phyloP scores from a whole-genome alignment of 2,113 vertebrate genomes.

The Passer montanus region DNA sequence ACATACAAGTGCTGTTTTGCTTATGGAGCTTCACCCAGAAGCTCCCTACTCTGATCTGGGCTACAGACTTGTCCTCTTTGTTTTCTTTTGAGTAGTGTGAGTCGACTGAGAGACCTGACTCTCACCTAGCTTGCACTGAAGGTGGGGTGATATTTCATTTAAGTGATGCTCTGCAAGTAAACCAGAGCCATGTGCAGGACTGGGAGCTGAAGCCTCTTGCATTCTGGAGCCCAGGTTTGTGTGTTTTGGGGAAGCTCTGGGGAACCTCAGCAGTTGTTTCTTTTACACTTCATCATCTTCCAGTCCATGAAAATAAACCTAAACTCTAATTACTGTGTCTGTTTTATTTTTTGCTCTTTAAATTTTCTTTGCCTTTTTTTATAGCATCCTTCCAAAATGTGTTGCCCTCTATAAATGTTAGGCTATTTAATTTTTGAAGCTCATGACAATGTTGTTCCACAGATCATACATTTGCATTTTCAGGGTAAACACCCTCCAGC shows the following conservation, averaged over 20 bases:
- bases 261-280: background rate
- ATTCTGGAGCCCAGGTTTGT: background rate
- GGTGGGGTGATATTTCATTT: background rate
- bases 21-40: background rate
- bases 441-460: background rate
- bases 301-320: background rate
- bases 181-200: background rate
- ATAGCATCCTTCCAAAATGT: background rate
- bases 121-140: background rate
- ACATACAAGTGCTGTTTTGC: background rate
- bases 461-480: background rate
- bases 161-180: background rate
- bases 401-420: background rate
- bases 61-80: background rate
- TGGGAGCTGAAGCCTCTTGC: background rate
- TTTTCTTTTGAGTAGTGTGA: background rate
- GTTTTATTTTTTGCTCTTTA: background rate
- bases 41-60: background rate
- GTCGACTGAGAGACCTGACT: background rate
- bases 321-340: background rate
- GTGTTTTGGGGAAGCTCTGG: background rate
- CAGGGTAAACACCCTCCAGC: background rate
- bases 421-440: background rate
- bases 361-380: background rate
- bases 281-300: background rate